Evolutionary conservation across 2,797 vertebrate genomes (phyloP), one percentile per base, ranked within the genome.

Genomic region (Rhinoraja longicauda): DNA sequence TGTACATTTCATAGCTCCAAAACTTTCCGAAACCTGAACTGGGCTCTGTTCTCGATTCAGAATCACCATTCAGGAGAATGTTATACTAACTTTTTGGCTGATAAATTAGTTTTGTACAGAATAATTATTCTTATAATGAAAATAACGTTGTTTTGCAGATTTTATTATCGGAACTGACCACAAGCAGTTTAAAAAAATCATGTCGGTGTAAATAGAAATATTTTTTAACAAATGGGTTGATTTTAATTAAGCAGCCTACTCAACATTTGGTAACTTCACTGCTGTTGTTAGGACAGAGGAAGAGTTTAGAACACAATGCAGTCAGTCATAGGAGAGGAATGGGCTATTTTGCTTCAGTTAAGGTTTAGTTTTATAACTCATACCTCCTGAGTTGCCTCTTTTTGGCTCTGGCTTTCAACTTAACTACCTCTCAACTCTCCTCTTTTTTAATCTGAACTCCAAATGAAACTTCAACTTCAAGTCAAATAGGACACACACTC

Each of bases 51-150:
- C 29, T 62, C n/a, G 36, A 86, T 15, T 86, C 29, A 64, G 32
- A 88, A 6, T 26, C 59, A 3, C n/a, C 15, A 64, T 17, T 88
- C 29, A 88, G 62, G 0, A 6, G 59, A 8, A 6, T 88, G 59
- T 88, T 64, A 36, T 7, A 64, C 29, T 88, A 19, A 67, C 15
- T 36, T 4, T 6, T 7, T 75, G 9, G 26, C 4, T 26, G 72
- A 75, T 84, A 17, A 1, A 32, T 64, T 88, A n/a, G 29, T 88
- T 88, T 64, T 67, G 59, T 64, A 64, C 64, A 64, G 64, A 32
- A 88, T 88, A 88, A 64, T 64, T 2, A 64, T 88, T 29, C 84
- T 64, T 67, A 88, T 67, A 88, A 29, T 32, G n/a, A 88, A 88
- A 21, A 64, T 64, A n/a, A 88, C 17, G n/a, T 67, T 67, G 29